phyloP scores from a whole-genome alignment of 2,113 vertebrate genomes.

The Ictidomys tridecemlineatus region DNA sequence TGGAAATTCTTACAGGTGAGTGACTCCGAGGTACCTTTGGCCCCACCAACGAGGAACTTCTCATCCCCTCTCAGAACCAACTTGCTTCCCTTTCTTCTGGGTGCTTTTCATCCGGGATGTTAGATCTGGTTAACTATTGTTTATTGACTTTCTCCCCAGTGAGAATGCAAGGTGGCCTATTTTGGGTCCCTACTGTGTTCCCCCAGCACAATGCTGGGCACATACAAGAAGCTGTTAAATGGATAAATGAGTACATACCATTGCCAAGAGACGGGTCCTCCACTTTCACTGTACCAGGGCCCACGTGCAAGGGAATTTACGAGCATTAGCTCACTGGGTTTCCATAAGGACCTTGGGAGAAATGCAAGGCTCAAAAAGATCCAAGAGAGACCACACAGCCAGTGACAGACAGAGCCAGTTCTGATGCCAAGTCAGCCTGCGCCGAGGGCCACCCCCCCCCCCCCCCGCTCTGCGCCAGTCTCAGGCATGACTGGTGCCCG shows the following conservation, averaged over 20 bases:
- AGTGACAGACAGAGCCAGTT: neutral
- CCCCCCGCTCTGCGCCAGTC: accelerated
- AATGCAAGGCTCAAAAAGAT: constrained; percentile 42
- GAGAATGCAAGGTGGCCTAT: accelerated
- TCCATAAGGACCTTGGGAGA: constrained; percentile 33
- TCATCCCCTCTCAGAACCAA: neutral
- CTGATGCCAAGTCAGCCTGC: neutral
- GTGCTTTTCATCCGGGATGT: no score
- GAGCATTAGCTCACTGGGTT: constrained; percentile 17
- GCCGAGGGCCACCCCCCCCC: neutral
- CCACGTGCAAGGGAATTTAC: neutral
- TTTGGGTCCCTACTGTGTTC: accelerated
- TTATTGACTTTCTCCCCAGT: neutral
- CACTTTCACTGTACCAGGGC: accelerated
- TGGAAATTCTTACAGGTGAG: neutral
- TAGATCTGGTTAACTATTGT: accelerated
- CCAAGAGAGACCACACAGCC: constrained; percentile 71
- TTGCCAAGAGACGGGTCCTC: neutral
- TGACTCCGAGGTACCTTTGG: no score
- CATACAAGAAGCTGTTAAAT: accelerated
- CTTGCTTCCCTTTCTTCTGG: neutral
- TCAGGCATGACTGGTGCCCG: neutral
- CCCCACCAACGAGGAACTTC: neutral
- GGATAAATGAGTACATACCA: accelerated
- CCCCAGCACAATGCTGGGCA: neutral